Percentiles rank a stretch among this genome's conserved stretches.
These are phyloP conservation scores for Drosophila yakuba DNA, from an alignment of 1,140 invertebrate species.

Conservation along the genomic window DNA sequence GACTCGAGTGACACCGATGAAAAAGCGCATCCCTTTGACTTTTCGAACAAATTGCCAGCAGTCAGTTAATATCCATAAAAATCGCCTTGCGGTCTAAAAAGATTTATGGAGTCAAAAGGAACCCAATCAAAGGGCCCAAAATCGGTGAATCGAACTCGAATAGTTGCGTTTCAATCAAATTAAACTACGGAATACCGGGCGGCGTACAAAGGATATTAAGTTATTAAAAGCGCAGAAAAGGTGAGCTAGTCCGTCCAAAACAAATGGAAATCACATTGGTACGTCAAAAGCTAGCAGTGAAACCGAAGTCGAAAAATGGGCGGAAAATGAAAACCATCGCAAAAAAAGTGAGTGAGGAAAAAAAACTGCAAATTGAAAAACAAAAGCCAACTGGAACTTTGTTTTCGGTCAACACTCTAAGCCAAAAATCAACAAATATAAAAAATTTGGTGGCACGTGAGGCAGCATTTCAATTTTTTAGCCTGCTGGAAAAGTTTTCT, in stretches of 20 bases:
- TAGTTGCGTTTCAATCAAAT: conserved; percentile 77
- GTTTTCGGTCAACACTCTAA: conserved; percentile 83
- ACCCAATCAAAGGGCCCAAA: conserved; percentile 45
- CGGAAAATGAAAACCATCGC: conserved; percentile 16
- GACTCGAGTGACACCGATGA: conserved; percentile 26
- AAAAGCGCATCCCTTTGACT: conserved; percentile 36
- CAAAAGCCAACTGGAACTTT: conserved; percentile 78
- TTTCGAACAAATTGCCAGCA: conserved; percentile 16
- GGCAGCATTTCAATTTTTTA: conserved; percentile 83
- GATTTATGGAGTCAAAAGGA: conserved; percentile 31
- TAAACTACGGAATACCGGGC: conserved; percentile 38
- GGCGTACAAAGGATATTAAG: conserved; percentile 76
- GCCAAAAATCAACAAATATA: conserved; percentile 83
- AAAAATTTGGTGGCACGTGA: conserved; percentile 77
- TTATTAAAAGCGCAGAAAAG: conserved; percentile 65
- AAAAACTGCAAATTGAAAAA: conserved; percentile 74
- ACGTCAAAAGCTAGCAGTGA: conserved; percentile 45
- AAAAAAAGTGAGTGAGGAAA: conserved; percentile 32
- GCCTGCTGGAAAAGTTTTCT: conserved; percentile 70
- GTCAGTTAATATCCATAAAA: conserved; percentile 40
- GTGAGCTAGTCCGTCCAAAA: conserved; percentile 11
- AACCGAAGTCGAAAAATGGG: conserved; percentile 44
- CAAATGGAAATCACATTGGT: conserved; percentile 21
- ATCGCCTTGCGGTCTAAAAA: conserved; percentile 24
- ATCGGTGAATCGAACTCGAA: conserved; percentile 32